Evolutionary conservation across 2,113 vertebrate genomes (phyloP), one percentile per base, ranked within the genome.

Genomic region (Amblyornis subalaris): DNA sequence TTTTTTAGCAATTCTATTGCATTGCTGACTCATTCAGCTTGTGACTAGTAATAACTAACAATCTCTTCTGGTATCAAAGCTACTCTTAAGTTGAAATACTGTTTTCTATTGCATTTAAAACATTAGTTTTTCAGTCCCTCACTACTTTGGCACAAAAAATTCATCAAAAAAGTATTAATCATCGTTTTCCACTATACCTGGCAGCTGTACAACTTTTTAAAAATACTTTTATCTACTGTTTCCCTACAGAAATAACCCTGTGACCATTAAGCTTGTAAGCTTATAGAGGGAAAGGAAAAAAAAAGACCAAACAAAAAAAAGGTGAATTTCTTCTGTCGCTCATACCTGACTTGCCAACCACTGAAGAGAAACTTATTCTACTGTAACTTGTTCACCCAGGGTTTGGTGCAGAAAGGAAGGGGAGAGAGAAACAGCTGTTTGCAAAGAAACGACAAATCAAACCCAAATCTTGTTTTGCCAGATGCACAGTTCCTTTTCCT

Each of bases 11-110:
- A 82, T 36, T 64, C 33, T 66, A 40, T 24, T 51, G 45, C 23
- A 15, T 6, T 86, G 92, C 85, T 96, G 91, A 93, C 81, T 95
- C 95, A 92, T 65, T 82, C 61, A 5, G 31, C 80, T 80, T 94
- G 74, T 64, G 69, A 91, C 31, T 77, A 40, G 42, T 80, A 94
- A 93, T 82, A 94, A 64, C 75, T 48, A 92, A 74, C 69, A 80
- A 91, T 70, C 78, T 42, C 58, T 90, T 38, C 53, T 88, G 81
- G 36, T 84, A 89, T 21, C 50, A 83, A 62, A 48, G 44, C 53
- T 24, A 71, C 10, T 22, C 12, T 11, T 48, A 26, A 69, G 7
- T 8, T 38, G 44, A 83, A 58, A 58, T 74, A 75, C 7, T 54
- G 44, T 28, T 54, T 62, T 74, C 40, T 20, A 21, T 3, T 44